These are phyloP conservation scores for Cuculus canorus DNA, from an alignment of 2,797 vertebrate genomes.

Conservation along the genomic window DNA sequence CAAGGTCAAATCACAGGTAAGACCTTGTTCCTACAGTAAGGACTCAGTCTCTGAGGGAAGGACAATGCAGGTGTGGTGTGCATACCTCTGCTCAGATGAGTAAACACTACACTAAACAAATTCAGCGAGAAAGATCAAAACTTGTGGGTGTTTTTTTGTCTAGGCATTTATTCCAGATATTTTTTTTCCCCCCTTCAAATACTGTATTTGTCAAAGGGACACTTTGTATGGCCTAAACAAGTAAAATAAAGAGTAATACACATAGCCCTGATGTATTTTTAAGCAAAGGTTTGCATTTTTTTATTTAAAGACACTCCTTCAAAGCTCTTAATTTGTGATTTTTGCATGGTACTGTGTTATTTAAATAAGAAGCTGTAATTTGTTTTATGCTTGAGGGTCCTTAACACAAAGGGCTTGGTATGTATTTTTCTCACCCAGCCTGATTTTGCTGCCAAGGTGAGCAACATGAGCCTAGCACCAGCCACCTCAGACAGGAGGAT, in stretches of 20 bases:
- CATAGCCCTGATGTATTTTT: background rate
- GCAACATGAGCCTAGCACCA: conserved; percentile 41
- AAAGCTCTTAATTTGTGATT: conserved; percentile 8
- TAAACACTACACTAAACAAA: background rate
- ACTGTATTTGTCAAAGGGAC: conserved; percentile 37
- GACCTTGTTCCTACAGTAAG: background rate
- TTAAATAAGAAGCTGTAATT: conserved; percentile 55
- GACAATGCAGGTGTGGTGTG: background rate
- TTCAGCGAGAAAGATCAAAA: background rate
- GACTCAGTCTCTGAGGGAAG: background rate
- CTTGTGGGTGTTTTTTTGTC: background rate
- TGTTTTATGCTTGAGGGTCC: conserved; percentile 64
- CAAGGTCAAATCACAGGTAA: background rate
- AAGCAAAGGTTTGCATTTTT: conserved; percentile 25
- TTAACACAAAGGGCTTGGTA: conserved; percentile 57
- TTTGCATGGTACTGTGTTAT: conserved; percentile 23
- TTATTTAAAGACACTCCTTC: conserved; percentile 20
- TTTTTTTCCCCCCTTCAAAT: background rate
- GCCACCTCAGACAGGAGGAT: conserved; percentile 25
- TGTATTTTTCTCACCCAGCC: conserved; percentile 61
- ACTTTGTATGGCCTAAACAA: conserved; percentile 32
- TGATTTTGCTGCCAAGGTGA: conserved; percentile 59
- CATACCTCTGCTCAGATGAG: background rate
- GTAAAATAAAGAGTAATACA: background rate
- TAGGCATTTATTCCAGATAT: background rate